These are phyloP conservation scores for Oxygymnocypris stewartii DNA, from an alignment of 2,113 vertebrate species.

Conservation along the genomic window DNA sequence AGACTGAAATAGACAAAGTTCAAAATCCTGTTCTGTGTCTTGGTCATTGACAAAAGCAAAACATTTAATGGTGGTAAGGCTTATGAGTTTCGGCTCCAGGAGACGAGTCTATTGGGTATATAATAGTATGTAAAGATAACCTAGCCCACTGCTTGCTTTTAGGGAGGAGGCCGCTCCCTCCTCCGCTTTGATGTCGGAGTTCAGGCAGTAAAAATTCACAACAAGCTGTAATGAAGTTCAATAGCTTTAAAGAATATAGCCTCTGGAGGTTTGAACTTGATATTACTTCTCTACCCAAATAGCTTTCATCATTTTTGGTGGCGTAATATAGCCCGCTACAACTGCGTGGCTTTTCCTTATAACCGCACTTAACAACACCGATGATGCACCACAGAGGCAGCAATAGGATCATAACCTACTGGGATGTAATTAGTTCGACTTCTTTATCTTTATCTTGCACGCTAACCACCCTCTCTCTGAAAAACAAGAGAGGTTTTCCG, in stretches of 20 bases:
- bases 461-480: not conserved
- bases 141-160: conserved; percentile 30
- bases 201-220: conserved; percentile 43
- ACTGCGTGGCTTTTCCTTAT: conserved; percentile 20
- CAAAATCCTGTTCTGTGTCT: not conserved
- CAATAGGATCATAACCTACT: not conserved
- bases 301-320: not conserved
- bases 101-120: conserved; percentile 2
- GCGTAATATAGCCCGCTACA: conserved; percentile 7
- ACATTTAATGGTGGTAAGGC: not conserved
- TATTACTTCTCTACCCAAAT: conserved; percentile 9
- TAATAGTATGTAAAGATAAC: conserved; percentile 30
- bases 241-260: conserved; percentile 36
- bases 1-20: not conserved
- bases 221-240: conserved; percentile 36
- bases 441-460: conserved; percentile 9
- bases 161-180: conserved; percentile 35
- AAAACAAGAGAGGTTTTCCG: not conserved
- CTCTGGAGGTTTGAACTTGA: conserved; percentile 24
- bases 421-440: conserved; percentile 21
- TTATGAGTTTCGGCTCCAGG: not conserved
- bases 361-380: conserved; percentile 3
- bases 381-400: not conserved
- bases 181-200: conserved; percentile 46
- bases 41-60: not conserved